Base-by-base conservation (phyloP, 2,113 vertebrate species). In the Thamnaconus septentrionalis region DNA sequence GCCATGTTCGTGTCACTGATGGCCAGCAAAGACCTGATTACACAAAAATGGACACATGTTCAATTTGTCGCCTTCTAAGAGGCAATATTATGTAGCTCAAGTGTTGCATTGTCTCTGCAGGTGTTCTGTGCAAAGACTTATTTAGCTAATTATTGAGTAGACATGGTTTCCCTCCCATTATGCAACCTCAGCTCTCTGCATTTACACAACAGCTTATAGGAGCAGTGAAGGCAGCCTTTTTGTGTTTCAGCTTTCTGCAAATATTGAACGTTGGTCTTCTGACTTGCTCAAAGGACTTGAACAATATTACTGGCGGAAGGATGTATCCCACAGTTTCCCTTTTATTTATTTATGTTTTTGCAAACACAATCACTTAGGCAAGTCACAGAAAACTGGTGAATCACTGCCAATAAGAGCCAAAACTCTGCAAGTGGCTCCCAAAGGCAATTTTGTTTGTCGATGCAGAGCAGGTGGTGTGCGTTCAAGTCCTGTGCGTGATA, bases 341-440 rank as follows among this genome's bases (percentile, higher is more conserved):
- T 58, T 49, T 57, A 12, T 10, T 52, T 68, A 31, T 31, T 31
- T 31, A 31, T 31, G 18, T 31, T 31, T 49, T 41, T 44, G 41
- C 59, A 57, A 72, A 80, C 52, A 68, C 64, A 68, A 41, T 75
- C 71, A 61, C 47, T 42, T 12, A 4, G 52, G n/a, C 8, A n/a
- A 41, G 61, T 50, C 48, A 53, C 53, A 48, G 40, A 53, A 67
- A 41, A 55, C 10, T 5, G 51, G 10, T 64, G 53, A 43, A 50
- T 41, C 42, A 18, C 8, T 10, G 47, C 9, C 49, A 31, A 8
- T 56, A 6, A 41, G 10, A 10, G 54, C 62, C 48, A 57, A 2
- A 66, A 63, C 58, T 60, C 48, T 58, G 4, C 18, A 18, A 9
- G 3, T 41, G 48, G n/a, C 42, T 61, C 54, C 59, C n/a, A 39